A percentile compares a stretch with the other conserved stretches of the same genome.
Evolutionary conservation across 1,140 invertebrate species (phyloP).

Genomic region (Choristoneura fumiferana): DNA sequence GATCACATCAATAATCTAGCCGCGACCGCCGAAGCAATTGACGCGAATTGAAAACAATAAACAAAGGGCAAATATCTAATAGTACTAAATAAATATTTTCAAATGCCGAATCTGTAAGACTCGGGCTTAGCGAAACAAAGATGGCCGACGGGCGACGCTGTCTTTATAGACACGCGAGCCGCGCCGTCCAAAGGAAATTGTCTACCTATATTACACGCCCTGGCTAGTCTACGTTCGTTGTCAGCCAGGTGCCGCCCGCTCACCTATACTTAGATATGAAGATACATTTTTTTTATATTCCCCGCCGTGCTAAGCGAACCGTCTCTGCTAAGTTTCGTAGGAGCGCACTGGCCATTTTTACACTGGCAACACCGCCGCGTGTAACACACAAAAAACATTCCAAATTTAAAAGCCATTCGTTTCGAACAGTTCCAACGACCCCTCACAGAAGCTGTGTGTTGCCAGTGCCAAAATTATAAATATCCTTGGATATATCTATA

Average conservation of each 20-base stretch:
- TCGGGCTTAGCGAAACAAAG: not conserved
- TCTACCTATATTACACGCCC: conserved; percentile 23
- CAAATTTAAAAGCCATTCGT: not conserved
- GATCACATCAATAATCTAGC: too few species aligned
- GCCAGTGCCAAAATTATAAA: not conserved
- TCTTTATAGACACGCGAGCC: not conserved
- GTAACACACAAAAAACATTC: not conserved
- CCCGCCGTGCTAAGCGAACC: conserved; percentile 49
- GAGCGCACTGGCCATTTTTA: not conserved
- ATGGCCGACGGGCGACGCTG: not conserved
- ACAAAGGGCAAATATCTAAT: not conserved
- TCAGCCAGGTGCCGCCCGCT: conserved; percentile 22
- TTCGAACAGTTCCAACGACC: not conserved
- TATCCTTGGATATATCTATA: not conserved
- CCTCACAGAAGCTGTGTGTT: not conserved
- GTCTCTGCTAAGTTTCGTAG: not conserved
- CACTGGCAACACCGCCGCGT: conserved; percentile 18
- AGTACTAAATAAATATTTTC: conserved; percentile 17
- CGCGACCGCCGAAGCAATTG: conserved; percentile 1
- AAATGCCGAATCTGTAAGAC: conserved; percentile 6
- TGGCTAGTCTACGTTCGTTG: conserved; percentile 8
- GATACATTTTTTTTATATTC: conserved; percentile 26
- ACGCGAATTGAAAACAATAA: conserved; percentile 3
- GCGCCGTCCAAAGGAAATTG: conserved; percentile 16
- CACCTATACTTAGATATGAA: conserved; percentile 33